These are phyloP conservation scores for Asobara japonica DNA, from an alignment of 1,140 invertebrate genomes.

Conservation along the genomic window DNA sequence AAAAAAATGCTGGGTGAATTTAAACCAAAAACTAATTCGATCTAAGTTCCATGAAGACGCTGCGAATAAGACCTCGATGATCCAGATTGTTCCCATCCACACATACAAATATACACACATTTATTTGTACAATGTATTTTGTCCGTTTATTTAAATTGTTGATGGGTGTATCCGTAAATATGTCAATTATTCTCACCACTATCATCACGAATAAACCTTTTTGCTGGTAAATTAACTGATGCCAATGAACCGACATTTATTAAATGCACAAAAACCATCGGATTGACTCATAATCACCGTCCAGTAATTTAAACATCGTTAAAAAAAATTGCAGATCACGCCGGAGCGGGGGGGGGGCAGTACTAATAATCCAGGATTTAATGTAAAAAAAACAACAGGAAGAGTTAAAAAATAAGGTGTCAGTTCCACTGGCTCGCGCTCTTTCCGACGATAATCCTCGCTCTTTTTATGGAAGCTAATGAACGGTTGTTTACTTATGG, in stretches of 20 bases:
- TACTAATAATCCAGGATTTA: neutral
- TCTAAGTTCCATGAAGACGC: no score
- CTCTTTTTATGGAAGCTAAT: constrained; percentile 52
- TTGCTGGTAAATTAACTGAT: no score
- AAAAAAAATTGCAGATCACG: constrained; percentile 20
- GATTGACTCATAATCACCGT: neutral
- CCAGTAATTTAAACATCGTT: constrained; percentile 5
- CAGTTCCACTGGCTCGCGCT: constrained; percentile 34
- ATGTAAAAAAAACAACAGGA: constrained; percentile 15
- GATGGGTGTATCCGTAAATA: no score
- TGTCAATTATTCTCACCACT: no score
- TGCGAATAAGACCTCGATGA: no score
- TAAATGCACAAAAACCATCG: constrained; percentile 6
- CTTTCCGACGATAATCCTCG: constrained; percentile 38
- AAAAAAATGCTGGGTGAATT: no score
- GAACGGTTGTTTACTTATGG: constrained; percentile 45
- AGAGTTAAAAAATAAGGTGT: constrained; percentile 30
- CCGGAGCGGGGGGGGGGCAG: neutral
- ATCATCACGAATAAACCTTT: no score
- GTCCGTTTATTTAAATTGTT: no score
- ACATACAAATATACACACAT: no score
- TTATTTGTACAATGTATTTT: no score
- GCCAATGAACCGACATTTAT: neutral
- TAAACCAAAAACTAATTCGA: no score
- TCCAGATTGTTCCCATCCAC: no score